phyloP scores from a whole-genome alignment of 2,113 vertebrate genomes.

The Lamprotornis superbus region DNA sequence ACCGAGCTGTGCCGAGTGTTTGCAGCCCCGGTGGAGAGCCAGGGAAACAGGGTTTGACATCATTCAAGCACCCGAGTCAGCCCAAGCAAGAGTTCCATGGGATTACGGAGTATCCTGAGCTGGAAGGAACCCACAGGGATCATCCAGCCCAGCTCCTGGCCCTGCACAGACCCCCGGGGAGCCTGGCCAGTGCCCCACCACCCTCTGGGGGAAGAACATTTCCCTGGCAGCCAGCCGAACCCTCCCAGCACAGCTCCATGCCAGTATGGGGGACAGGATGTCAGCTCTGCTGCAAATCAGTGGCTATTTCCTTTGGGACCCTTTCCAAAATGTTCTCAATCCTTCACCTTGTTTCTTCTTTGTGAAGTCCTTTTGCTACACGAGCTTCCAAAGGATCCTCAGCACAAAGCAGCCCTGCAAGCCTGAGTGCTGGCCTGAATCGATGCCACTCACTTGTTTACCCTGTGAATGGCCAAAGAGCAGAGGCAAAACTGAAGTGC shows the following conservation, averaged over 20 bases:
- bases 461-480: too few species aligned
- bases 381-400: fast-evolving
- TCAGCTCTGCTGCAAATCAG: fast-evolving
- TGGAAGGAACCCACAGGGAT: neutral
- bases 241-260: neutral
- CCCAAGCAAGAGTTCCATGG: fast-evolving
- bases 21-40: fast-evolving
- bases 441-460: fast-evolving
- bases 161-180: neutral
- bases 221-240: fast-evolving
- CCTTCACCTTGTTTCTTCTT: fast-evolving
- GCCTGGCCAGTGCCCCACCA: neutral
- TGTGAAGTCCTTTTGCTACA: neutral
- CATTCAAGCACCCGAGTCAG: neutral
- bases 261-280: too few species aligned
- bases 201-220: neutral
- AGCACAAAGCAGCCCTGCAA: fast-evolving
- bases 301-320: neutral
- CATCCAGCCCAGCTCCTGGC: neutral
- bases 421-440: fast-evolving
- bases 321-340: neutral
- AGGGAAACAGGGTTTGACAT: fast-evolving
- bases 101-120: neutral
- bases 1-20: fast-evolving
- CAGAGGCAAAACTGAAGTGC: neutral